These are phyloP conservation scores for Geococcyx californianus DNA, from an alignment of 2,113 vertebrate genomes.

Conservation along the genomic window DNA sequence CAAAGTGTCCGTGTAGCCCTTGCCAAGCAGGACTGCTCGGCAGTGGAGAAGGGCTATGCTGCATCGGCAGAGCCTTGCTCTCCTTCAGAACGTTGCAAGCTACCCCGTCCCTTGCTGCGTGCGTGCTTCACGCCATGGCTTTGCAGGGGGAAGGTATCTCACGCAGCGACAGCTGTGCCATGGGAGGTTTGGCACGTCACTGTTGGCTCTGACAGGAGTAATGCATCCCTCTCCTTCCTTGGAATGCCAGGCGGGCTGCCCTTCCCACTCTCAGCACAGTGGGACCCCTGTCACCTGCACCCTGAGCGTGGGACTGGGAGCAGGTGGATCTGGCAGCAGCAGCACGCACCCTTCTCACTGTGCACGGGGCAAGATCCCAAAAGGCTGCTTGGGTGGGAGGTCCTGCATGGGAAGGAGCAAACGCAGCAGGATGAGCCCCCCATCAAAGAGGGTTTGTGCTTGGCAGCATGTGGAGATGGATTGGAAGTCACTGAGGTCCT, in stretches of 20 bases:
- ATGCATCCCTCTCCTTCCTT: background rate
- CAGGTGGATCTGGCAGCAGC: background rate
- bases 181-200: background rate
- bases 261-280: background rate
- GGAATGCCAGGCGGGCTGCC: background rate
- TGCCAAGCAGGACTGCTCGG: background rate
- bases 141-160: background rate
- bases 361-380: accelerated
- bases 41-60: background rate
- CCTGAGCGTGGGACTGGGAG: background rate
- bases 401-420: background rate
- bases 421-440: background rate
- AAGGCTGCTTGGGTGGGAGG: background rate
- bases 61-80: background rate
- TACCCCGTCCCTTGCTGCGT: background rate
- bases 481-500: background rate
- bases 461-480: accelerated
- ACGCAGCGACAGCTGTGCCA: background rate
- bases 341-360: accelerated
- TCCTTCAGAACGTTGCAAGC: background rate
- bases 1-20: background rate
- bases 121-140: background rate
- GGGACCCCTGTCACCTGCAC: background rate
- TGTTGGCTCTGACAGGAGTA: background rate
- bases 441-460: background rate